phyloP scores from a whole-genome alignment of 2,113 vertebrate species.

The Petrocephalus microphthalmus region DNA sequence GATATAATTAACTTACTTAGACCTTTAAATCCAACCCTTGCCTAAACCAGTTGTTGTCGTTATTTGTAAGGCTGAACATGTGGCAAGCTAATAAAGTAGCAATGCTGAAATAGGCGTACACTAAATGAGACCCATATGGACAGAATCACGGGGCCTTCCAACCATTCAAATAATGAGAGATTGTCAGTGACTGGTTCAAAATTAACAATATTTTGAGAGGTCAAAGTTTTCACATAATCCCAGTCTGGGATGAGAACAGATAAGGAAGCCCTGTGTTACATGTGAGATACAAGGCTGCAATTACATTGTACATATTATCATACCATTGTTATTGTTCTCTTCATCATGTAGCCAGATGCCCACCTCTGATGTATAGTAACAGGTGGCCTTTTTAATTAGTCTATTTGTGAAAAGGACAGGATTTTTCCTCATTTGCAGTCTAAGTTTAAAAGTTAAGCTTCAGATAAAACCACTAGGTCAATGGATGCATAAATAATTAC shows the following conservation, averaged over 20 bases:
- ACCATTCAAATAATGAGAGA: constrained; percentile 28
- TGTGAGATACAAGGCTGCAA: constrained; percentile 44
- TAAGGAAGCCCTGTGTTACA: constrained; percentile 33
- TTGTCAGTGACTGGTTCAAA: constrained; percentile 34
- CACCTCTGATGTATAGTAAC: constrained; percentile 45
- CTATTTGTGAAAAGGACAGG: constrained; percentile 47
- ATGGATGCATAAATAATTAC: not conserved
- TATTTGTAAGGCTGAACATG: not conserved
- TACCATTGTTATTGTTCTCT: constrained; percentile 50
- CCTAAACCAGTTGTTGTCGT: not conserved
- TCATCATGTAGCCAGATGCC: constrained; percentile 67
- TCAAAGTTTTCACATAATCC: constrained; percentile 46
- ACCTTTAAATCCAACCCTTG: not conserved
- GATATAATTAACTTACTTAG: not conserved
- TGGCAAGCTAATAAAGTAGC: not conserved
- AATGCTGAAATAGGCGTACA: constrained; percentile 13
- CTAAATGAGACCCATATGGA: constrained; percentile 40
- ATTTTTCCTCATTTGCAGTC: constrained; percentile 33
- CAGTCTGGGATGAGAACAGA: constrained; percentile 36
- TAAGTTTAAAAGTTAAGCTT: not conserved
- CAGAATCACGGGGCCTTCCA: constrained; percentile 22
- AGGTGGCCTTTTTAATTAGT: constrained; percentile 65
- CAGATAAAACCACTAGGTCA: not conserved
- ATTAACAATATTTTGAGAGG: constrained; percentile 34
- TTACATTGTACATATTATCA: constrained; percentile 38